Evolutionary conservation across 2,797 vertebrate species (phyloP).

Genomic region (Lepilemur ruficaudatus): DNA sequence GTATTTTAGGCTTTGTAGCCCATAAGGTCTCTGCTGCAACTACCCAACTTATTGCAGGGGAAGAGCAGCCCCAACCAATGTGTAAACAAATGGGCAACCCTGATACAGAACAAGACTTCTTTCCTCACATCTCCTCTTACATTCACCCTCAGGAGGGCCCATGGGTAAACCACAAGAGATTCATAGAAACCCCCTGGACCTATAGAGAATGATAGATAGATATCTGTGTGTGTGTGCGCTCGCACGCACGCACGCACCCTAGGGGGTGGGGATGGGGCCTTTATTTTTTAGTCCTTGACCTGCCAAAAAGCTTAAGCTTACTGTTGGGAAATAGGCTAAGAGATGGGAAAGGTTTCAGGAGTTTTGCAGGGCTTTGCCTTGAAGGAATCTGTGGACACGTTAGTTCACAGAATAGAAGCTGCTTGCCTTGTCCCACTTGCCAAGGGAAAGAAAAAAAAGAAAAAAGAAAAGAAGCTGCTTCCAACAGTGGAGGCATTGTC

Average conservation of each 20-base stretch:
- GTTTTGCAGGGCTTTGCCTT: too few species aligned
- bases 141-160: background rate
- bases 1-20: background rate
- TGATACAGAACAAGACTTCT: background rate
- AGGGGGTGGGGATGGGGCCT: background rate
- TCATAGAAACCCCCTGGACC: background rate
- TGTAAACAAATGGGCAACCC: too few species aligned
- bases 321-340: too few species aligned
- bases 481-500: too few species aligned
- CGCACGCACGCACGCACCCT: accelerated
- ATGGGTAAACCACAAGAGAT: background rate
- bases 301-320: background rate
- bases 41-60: background rate
- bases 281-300: background rate
- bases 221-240: accelerated
- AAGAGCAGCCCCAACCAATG: background rate
- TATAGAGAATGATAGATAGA: background rate
- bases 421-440: too few species aligned
- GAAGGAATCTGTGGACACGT: too few species aligned
- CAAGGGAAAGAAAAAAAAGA: too few species aligned
- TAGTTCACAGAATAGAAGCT: too few species aligned
- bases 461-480: too few species aligned
- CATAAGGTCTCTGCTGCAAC: too few species aligned
- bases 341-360: too few species aligned
- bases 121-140: background rate